Conservation (phyloP, 2,113 vertebrate species). For the Clarias magur region DNA sequence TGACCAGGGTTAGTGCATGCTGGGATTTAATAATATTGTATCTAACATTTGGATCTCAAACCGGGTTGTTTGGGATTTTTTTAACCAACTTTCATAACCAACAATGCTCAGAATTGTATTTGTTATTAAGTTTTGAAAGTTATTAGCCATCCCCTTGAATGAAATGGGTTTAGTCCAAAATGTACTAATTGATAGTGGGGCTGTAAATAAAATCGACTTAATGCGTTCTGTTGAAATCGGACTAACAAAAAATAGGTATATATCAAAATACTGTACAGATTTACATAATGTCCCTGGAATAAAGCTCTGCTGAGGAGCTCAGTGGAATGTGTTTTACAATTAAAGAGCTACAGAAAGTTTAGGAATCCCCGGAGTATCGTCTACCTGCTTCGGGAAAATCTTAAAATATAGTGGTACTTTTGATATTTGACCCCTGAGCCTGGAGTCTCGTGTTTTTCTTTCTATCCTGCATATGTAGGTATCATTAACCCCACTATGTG, state of each 20-base stretch:
- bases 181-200: not conserved
- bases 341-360: not conserved
- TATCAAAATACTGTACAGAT: not conserved
- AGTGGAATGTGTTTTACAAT: not conserved
- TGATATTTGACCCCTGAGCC: constrained; percentile 18
- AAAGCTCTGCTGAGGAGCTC: not conserved
- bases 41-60: not conserved
- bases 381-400: not conserved
- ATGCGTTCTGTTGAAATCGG: not conserved
- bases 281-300: not conserved
- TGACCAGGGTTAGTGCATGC: not conserved
- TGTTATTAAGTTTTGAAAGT: not conserved
- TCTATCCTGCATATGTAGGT: constrained; percentile 28
- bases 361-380: not conserved
- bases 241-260: not conserved
- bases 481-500: constrained; percentile 29
- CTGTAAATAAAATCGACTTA: not conserved
- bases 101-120: not conserved
- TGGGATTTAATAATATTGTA: not conserved
- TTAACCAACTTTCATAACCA: not conserved
- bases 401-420: constrained; percentile 4
- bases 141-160: not conserved
- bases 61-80: not conserved
- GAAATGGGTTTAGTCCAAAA: not conserved
- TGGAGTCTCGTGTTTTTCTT: not conserved